Evolutionary conservation across 2,797 vertebrate species (phyloP).

Genomic region (Trachurus trachurus): DNA sequence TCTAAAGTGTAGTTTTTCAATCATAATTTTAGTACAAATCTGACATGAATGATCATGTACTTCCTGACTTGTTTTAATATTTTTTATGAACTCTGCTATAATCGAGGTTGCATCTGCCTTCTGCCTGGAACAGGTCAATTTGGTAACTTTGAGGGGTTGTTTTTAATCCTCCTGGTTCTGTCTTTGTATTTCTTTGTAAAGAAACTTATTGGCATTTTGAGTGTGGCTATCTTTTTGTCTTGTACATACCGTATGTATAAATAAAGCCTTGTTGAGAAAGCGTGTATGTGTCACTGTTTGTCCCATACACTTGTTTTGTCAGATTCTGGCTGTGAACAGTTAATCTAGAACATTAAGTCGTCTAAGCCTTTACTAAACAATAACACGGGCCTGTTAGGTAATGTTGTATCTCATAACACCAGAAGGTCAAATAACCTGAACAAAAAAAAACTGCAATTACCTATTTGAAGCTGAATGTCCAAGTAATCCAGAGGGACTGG

Average conservation of each 20-base stretch:
- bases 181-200: slow-evolving; percentile 68
- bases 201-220: slow-evolving; percentile 44
- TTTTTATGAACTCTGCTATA: slow-evolving; percentile 28
- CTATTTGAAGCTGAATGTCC: background rate
- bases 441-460: background rate
- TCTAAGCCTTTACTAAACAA: background rate
- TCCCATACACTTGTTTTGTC: background rate
- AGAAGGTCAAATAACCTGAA: background rate
- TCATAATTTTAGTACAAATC: background rate
- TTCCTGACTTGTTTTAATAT: slow-evolving; percentile 28
- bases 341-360: background rate
- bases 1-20: background rate
- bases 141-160: slow-evolving; percentile 34
- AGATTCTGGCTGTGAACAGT: background rate
- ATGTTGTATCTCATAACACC: no score
- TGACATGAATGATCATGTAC: slow-evolving; percentile 3
- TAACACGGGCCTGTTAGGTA: background rate
- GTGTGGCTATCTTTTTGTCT: slow-evolving; percentile 50
- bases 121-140: slow-evolving; percentile 54
- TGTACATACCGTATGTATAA: slow-evolving; percentile 69
- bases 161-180: slow-evolving; percentile 50
- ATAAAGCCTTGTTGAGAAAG: slow-evolving; percentile 73
- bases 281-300: background rate
- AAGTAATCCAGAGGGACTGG: background rate
- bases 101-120: slow-evolving; percentile 34